These are phyloP conservation scores for Conus betulinus DNA, from an alignment of 1,140 invertebrate species.

Conservation along the genomic window DNA sequence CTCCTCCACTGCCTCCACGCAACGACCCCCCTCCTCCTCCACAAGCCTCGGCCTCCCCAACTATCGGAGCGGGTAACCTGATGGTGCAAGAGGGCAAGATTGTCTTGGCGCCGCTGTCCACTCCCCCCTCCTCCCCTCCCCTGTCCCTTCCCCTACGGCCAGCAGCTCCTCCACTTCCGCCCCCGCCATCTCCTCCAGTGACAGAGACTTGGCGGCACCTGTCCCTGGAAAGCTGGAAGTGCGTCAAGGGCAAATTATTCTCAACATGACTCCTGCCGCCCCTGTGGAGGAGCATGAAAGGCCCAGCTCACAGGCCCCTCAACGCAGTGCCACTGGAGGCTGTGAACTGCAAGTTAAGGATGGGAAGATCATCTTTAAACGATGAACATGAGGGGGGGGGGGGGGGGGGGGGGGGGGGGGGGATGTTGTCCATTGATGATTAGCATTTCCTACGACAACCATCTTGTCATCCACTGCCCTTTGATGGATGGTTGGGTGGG, in stretches of 20 bases:
- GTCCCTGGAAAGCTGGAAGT: slow-evolving; percentile 37
- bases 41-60: neutral
- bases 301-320: neutral
- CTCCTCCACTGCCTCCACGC: neutral
- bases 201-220: slow-evolving; percentile 14
- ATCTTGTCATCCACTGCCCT: too few species aligned
- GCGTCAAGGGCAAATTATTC: slow-evolving; percentile 40
- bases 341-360: slow-evolving; percentile 40
- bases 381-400: neutral
- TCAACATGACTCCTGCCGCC: neutral
- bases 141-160: slow-evolving; percentile 14
- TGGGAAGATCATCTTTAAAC: slow-evolving; percentile 40
- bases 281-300: neutral
- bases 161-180: neutral
- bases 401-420: too few species aligned
- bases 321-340: slow-evolving; percentile 12
- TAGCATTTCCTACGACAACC: too few species aligned
- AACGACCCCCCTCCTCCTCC: neutral
- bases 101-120: slow-evolving; percentile 32
- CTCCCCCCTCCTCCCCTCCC: neutral
- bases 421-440: too few species aligned
- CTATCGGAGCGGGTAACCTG: slow-evolving; percentile 22
- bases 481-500: too few species aligned
- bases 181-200: neutral
- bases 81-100: slow-evolving; percentile 58